A percentile compares a stretch with the other conserved stretches of the same genome.
These are phyloP conservation scores for Atrichornis clamosus DNA, from an alignment of 2,113 vertebrate genomes.

Conservation along the genomic window DNA sequence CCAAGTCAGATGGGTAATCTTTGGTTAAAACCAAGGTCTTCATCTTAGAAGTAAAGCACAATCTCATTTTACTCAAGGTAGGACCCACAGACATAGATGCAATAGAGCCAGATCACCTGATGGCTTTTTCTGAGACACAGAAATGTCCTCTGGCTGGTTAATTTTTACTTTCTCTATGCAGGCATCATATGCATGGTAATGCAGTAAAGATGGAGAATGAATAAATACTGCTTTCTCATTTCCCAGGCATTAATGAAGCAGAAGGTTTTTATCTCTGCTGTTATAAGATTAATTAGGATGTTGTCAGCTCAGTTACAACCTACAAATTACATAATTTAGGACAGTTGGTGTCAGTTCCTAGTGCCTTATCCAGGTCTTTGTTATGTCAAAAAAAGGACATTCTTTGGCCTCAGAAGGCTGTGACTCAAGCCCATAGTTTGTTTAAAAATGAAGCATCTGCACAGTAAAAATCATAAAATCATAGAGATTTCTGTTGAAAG, in stretches of 20 bases:
- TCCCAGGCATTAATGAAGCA: background rate
- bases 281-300: constrained; percentile 16
- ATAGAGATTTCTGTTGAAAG: background rate
- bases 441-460: background rate
- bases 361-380: background rate
- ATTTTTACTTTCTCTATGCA: background rate
- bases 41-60: background rate
- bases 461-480: background rate
- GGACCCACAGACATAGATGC: background rate
- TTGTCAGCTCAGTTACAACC: background rate
- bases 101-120: background rate
- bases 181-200: background rate
- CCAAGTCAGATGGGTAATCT: background rate
- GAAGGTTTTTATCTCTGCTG: background rate
- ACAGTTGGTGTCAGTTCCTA: background rate
- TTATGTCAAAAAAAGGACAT: background rate
- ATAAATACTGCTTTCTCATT: background rate
- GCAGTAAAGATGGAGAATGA: background rate
- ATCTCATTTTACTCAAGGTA: background rate
- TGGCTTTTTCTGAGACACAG: background rate
- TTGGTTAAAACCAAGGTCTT: background rate
- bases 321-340: constrained; percentile 13
- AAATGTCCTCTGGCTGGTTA: background rate
- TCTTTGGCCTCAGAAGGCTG: background rate
- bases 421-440: background rate